phyloP scores from a whole-genome alignment of 1,140 invertebrate species.

The Bombyx mandarina region DNA sequence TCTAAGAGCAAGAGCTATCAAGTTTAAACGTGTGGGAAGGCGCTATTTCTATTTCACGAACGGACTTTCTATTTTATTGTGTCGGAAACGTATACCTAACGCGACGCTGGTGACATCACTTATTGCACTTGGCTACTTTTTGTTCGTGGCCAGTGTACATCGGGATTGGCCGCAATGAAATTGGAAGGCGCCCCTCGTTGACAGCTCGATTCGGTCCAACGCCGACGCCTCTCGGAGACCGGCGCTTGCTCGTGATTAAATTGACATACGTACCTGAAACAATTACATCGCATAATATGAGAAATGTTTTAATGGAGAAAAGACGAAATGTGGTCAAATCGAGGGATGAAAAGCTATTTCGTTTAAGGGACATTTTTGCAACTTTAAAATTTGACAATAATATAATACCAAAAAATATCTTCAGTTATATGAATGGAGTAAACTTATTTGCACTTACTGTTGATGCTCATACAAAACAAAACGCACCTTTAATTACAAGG shows the following conservation, averaged over 20 bases:
- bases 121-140: conserved; percentile 54
- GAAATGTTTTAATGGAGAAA: too few species aligned
- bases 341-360: too few species aligned
- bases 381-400: too few species aligned
- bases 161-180: conserved; percentile 33
- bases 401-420: too few species aligned
- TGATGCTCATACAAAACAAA: too few species aligned
- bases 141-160: conserved; percentile 28
- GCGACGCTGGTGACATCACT: conserved; percentile 54
- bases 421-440: too few species aligned
- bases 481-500: too few species aligned
- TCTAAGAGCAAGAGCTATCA: too few species aligned
- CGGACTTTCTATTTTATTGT: conserved; percentile 63
- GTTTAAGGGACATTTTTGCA: too few species aligned
- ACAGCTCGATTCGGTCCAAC: conserved; percentile 5
- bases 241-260: conserved; percentile 6
- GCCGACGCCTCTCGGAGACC: not conserved
- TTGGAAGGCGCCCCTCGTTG: conserved; percentile 23
- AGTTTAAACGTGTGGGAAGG: conserved; percentile 3
- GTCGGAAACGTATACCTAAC: conserved; percentile 36
- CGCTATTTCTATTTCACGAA: conserved; percentile 32
- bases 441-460: too few species aligned
- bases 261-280: conserved; percentile 30
- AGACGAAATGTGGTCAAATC: not conserved
- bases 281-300: conserved; percentile 4